Percentiles rank a stretch among this genome's conserved stretches.
Evolutionary conservation across 2,888 invertebrate genomes (phyloP).

Genomic region (Hypolimnas misippus): DNA sequence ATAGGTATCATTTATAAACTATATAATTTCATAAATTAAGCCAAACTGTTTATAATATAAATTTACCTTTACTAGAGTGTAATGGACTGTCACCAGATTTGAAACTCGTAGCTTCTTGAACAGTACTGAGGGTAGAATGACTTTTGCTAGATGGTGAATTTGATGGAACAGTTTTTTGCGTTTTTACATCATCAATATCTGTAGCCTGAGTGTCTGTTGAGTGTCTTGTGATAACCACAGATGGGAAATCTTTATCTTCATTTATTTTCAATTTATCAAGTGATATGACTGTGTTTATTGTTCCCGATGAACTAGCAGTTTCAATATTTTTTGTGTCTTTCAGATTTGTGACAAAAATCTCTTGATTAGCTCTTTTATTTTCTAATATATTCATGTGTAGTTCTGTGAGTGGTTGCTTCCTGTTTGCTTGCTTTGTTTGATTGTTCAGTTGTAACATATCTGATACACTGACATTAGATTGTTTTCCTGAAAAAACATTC

Average conservation of each 20-base stretch:
- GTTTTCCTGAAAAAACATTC: conserved; percentile 69
- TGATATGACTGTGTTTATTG: conserved; percentile 65
- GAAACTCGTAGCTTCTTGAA: conserved; percentile 67
- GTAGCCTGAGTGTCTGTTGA: conserved; percentile 37
- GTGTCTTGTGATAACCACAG: conserved; percentile 54
- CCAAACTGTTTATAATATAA: background rate
- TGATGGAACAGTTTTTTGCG: conserved; percentile 53
- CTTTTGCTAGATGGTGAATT: conserved; percentile 71
- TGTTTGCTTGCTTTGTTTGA: conserved; percentile 51
- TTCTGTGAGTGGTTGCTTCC: conserved; percentile 64
- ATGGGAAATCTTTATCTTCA: conserved; percentile 52
- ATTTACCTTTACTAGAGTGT: conserved; percentile 47
- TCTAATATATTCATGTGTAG: conserved; percentile 62
- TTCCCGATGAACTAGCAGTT: conserved; percentile 63
- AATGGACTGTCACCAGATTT: conserved; percentile 65
- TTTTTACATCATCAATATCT: conserved; percentile 41
- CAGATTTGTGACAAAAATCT: conserved; percentile 55
- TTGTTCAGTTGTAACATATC: conserved; percentile 66
- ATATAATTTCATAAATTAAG: background rate
- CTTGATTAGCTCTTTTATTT: conserved; percentile 45
- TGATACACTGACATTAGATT: conserved; percentile 67
- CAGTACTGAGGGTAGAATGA: conserved; percentile 69
- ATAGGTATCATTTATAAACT: too few relatives aligned
- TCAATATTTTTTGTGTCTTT: conserved; percentile 62
- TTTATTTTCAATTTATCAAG: conserved; percentile 54